Base-by-base conservation (phyloP, 2,888 invertebrate species). In the Erebia aethiops region DNA sequence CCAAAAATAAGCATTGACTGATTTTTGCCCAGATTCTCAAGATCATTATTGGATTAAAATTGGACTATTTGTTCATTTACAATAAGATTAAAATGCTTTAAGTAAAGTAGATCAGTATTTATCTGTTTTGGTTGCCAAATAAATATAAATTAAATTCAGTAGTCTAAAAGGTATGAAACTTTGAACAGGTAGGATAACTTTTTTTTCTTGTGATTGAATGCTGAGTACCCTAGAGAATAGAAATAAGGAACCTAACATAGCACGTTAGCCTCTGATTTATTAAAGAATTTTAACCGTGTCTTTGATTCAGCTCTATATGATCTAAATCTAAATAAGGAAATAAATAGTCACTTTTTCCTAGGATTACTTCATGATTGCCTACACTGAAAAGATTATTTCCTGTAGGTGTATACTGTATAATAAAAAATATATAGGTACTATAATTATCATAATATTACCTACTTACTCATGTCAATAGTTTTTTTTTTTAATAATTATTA, bases 271-370 rank as follows among this genome's bases (percentile, higher is more conserved):
- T 58, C 41, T 21, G n/a, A 35, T 41, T 58, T 58, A 13, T 58
- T 41, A 41, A 60, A 43, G 41, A 60, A 43, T 60, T 58, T 60
- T 41, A 21, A 60, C 41, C 2, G 14, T 26, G 14, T 60, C 41
- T 14, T 41, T 41, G 2, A 43, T 18, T 4, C 16, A 18, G 60
- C 41, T 60, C 35, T 60, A n/a, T 60, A 16, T 58, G n/a, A 58
- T 58, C 5, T 35, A 41, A 58, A 35, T 60, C 41, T 11, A 60
- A 16, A 43, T 60, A 60, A 60, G 60, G 60, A 43, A 41, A 60
- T 43, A 11, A 41, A 60, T 41, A 10, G 41, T 60, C 35, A 41
- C 58, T 60, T 60, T 16, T 60, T 16, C 1, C 60, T n/a, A 58
- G 14, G 35, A 58, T 58, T 43, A 4, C 16, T 16, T 16, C 8